Percentiles rank a stretch among this genome's conserved stretches.
These are phyloP conservation scores for Mercenaria mercenaria DNA, from an alignment of 1,140 invertebrate species.

Conservation along the genomic window DNA sequence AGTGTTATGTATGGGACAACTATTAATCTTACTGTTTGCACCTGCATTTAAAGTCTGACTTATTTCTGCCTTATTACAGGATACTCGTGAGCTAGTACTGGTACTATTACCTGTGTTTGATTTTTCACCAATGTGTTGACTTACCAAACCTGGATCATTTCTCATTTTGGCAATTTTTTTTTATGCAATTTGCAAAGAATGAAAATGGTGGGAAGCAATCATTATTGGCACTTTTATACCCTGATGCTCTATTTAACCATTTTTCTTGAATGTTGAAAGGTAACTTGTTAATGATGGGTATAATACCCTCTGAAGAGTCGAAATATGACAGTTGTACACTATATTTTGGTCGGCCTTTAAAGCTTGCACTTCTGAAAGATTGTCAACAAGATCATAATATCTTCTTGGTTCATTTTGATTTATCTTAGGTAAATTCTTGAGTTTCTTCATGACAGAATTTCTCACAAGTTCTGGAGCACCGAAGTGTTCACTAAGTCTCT, in stretches of 20 bases:
- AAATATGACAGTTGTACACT: background rate
- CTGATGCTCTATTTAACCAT: slow-evolving; percentile 54
- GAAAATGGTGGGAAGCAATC: slow-evolving; percentile 62
- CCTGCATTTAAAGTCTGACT: too few relatives aligned
- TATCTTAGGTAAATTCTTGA: slow-evolving; percentile 2
- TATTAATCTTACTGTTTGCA: too few relatives aligned
- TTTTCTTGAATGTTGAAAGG: slow-evolving; percentile 63
- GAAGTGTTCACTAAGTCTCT: slow-evolving; percentile 11
- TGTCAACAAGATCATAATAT: background rate
- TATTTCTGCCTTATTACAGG: background rate
- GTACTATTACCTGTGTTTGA: too few relatives aligned
- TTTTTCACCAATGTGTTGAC: too few relatives aligned
- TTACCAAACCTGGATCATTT: slow-evolving; percentile 62
- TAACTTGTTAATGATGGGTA: slow-evolving; percentile 31
- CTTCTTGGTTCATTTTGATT: background rate
- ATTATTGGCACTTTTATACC: slow-evolving; percentile 61
- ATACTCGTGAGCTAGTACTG: too few relatives aligned
- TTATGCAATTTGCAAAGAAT: slow-evolving; percentile 5
- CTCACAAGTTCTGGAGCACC: slow-evolving; percentile 33
- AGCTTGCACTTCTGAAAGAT: background rate
- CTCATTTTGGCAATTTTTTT: background rate
- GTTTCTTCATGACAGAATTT: background rate
- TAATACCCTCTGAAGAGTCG: slow-evolving; percentile 27
- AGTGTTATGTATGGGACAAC: too few relatives aligned
- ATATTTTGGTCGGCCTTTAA: slow-evolving; percentile 12